phyloP scores from a whole-genome alignment of 2,797 vertebrate species.

The Cuculus canorus region DNA sequence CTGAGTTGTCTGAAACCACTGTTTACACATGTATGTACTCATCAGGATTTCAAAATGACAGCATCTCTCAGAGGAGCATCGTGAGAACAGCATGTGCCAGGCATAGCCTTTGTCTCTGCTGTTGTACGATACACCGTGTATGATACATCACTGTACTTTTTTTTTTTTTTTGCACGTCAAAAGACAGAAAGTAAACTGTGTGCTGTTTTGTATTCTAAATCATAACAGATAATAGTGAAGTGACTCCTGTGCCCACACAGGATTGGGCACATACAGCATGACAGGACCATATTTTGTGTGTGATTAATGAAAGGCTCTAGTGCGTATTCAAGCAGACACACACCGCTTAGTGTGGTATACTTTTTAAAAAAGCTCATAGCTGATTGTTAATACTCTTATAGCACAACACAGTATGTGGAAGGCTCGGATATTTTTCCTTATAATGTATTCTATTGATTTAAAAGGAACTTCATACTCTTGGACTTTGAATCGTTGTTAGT shows the following conservation, averaged over 20 bases:
- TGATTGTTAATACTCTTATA: background rate
- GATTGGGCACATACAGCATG: background rate
- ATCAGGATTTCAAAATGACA: background rate
- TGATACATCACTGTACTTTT: accelerated
- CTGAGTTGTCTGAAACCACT: background rate
- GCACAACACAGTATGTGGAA: background rate
- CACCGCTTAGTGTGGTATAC: background rate
- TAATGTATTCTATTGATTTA: background rate
- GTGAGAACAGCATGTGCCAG: background rate
- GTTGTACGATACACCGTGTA: accelerated
- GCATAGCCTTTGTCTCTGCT: background rate
- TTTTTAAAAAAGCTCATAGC: background rate
- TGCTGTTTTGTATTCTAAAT: background rate
- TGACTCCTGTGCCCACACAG: background rate
- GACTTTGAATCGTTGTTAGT: accelerated
- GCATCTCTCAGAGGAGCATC: background rate
- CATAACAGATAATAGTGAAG: background rate
- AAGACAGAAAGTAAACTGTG: background rate
- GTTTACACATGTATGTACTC: background rate
- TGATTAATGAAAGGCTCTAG: background rate
- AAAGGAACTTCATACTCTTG: background rate
- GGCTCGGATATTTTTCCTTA: background rate
- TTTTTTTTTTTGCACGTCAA: background rate
- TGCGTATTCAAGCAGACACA: background rate
- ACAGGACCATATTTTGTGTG: background rate